Percentiles rank a stretch among this genome's conserved stretches.
Evolutionary conservation across 64 coral and sea anemone genomes (phyloP).

Genomic region (Actinia tenebrosa): DNA sequence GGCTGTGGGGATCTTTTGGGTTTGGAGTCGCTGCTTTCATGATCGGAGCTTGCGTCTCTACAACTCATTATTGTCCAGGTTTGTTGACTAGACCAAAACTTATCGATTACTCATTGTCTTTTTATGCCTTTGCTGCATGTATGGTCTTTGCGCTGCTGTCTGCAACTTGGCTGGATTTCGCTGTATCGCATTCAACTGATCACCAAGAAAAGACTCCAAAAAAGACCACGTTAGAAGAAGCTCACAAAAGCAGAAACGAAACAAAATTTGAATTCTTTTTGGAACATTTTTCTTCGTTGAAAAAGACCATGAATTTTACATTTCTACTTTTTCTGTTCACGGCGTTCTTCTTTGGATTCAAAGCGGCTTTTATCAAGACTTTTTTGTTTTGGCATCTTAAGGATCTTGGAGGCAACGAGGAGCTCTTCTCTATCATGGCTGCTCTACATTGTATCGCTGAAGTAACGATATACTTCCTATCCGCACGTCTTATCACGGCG

Average conservation of each 20-base stretch:
- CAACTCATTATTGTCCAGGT: constrained; percentile 29
- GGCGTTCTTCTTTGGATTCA: constrained; percentile 35
- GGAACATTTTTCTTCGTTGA: background rate
- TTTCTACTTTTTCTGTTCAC: constrained; percentile 34
- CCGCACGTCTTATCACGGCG: constrained; percentile 3
- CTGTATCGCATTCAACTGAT: background rate
- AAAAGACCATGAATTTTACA: background rate
- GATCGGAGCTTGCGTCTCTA: constrained; percentile 29
- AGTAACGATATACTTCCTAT: constrained; percentile 35
- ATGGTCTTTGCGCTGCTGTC: constrained; percentile 34
- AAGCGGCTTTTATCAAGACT: constrained; percentile 37
- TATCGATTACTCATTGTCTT: constrained; percentile 39
- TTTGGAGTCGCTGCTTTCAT: constrained; percentile 48
- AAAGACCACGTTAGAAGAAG: too few species aligned
- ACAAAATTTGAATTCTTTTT: background rate
- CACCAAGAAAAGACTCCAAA: background rate
- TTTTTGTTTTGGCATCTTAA: constrained; percentile 61
- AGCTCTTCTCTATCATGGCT: constrained; percentile 36
- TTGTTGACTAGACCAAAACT: constrained; percentile 10
- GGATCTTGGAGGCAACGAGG: constrained; percentile 38
- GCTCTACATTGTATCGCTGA: constrained; percentile 41
- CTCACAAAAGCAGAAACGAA: background rate
- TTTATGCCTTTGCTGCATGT: constrained; percentile 40
- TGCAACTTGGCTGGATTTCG: background rate
- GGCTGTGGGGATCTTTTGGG: constrained; percentile 56